These are phyloP conservation scores for Psittacula echo DNA, from an alignment of 2,797 vertebrate species.

Conservation along the genomic window DNA sequence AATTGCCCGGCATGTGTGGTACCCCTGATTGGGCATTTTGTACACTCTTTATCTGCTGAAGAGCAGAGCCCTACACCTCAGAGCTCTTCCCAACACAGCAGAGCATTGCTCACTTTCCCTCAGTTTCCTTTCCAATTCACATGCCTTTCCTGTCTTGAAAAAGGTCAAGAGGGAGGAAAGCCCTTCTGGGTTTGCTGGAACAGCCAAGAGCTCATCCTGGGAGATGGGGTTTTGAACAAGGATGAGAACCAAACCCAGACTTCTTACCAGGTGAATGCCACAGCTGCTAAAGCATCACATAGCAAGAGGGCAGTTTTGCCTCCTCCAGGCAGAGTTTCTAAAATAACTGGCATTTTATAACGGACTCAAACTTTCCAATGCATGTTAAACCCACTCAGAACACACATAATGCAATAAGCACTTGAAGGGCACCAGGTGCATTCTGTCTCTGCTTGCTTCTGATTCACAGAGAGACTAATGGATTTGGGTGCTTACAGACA, in stretches of 20 bases:
- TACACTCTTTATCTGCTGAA: not conserved
- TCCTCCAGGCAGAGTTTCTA: not conserved
- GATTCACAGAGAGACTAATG: not conserved
- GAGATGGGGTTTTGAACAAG: not conserved
- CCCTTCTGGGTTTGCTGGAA: not conserved
- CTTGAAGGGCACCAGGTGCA: not conserved
- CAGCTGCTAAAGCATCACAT: not conserved
- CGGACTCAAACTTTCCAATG: not conserved
- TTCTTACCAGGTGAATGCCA: not conserved
- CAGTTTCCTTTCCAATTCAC: not conserved
- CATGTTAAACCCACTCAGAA: not conserved
- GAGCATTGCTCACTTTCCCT: not conserved
- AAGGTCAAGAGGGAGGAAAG: not conserved
- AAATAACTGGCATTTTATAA: not conserved
- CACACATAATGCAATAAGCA: not conserved
- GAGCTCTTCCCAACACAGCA: not conserved
- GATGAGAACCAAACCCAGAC: not conserved
- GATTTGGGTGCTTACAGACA: not conserved
- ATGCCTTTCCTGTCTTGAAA: rapidly evolving
- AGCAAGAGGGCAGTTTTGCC: not conserved
- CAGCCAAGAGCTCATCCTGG: not conserved
- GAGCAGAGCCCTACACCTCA: not conserved
- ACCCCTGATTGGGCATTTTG: not conserved
- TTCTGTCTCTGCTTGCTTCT: not conserved
- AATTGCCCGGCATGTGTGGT: not conserved